A percentile compares a stretch with the other conserved stretches of the same genome.
These are phyloP conservation scores for Variabilichromis moorii DNA, from an alignment of 2,113 vertebrate genomes.

Conservation along the genomic window DNA sequence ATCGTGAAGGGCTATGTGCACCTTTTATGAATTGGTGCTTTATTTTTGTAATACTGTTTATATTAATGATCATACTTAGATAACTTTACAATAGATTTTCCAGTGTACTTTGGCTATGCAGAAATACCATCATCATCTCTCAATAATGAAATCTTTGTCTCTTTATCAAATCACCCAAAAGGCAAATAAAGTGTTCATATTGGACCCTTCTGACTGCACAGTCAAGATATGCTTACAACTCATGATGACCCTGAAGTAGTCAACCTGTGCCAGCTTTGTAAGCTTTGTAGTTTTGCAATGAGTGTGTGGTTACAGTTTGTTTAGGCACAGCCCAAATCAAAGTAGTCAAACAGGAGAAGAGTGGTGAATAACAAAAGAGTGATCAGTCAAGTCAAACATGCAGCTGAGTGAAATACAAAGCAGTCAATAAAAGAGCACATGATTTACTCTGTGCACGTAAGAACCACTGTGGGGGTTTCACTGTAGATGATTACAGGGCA, in stretches of 20 bases:
- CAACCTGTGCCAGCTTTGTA: not conserved
- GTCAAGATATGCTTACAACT: not conserved
- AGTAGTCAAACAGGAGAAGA: not conserved
- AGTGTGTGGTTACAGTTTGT: not conserved
- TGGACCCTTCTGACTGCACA: not conserved
- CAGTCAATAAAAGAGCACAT: not conserved
- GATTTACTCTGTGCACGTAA: not conserved
- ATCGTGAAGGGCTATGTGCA: not conserved
- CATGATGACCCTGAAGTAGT: not conserved
- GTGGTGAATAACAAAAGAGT: not conserved
- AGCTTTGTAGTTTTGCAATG: not conserved
- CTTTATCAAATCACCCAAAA: not conserved
- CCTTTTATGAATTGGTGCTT: not conserved
- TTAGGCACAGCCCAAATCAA: not conserved
- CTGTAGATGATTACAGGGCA: not conserved
- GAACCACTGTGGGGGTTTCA: not conserved
- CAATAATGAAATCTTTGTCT: conserved; percentile 9
- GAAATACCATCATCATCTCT: not conserved
- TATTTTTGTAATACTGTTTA: not conserved
- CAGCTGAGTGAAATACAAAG: not conserved
- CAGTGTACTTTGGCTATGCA: not conserved
- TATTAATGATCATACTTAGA: not conserved
- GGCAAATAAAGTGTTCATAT: not conserved
- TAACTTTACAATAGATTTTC: not conserved
- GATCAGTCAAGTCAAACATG: not conserved